These are phyloP conservation scores for Heliconius melpomene DNA, from an alignment of 1,140 invertebrate species.

Conservation along the genomic window DNA sequence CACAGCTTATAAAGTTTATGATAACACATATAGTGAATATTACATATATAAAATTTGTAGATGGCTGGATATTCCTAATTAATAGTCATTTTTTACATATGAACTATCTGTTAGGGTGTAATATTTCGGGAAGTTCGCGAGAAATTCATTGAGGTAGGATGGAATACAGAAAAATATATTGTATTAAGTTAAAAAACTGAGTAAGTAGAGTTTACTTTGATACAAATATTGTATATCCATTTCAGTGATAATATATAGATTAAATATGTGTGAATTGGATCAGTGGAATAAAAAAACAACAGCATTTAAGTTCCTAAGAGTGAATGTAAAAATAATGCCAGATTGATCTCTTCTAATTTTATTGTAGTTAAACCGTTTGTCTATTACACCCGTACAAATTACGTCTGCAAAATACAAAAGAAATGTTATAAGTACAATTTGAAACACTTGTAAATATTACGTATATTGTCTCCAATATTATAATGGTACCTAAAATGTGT, in stretches of 20 bases:
- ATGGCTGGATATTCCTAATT: background rate
- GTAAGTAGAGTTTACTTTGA: background rate
- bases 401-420: slow-evolving; percentile 5
- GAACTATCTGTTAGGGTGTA: background rate
- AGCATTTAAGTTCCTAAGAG: slow-evolving; percentile 27
- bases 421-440: slow-evolving; percentile 1
- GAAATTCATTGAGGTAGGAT: background rate
- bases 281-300: slow-evolving; percentile 9
- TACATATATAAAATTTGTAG: background rate
- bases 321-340: background rate
- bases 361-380: background rate
- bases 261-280: background rate
- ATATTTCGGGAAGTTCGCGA: background rate
- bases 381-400: background rate
- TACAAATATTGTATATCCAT: background rate
- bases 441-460: slow-evolving; percentile 21
- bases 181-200: background rate
- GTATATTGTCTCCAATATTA: background rate
- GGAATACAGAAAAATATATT: background rate
- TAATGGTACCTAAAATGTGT: slow-evolving; percentile 11
- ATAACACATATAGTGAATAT: background rate
- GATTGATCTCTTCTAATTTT: slow-evolving; percentile 27
- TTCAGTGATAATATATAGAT: background rate
- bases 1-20: background rate
- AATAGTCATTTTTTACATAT: background rate